phyloP scores from a whole-genome alignment of 2,888 invertebrate genomes.

The Cremastinae sp. region DNA sequence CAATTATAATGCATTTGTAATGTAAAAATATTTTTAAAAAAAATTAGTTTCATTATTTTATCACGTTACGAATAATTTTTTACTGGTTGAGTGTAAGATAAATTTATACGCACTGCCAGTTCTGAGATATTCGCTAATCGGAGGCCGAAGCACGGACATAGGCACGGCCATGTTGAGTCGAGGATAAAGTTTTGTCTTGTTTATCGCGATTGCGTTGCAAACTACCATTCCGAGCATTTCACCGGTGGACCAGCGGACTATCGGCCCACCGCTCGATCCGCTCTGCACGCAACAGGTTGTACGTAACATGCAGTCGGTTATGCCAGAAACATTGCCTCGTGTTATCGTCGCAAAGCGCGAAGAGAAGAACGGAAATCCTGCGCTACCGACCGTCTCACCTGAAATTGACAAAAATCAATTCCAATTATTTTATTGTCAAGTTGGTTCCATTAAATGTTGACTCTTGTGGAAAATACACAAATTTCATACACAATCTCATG shows the following conservation, averaged over 20 bases:
- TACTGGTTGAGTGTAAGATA: too few species aligned
- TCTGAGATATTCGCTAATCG: slow-evolving; percentile 79
- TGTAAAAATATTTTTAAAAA: too few species aligned
- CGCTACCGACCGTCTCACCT: slow-evolving; percentile 83
- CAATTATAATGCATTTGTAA: not conserved
- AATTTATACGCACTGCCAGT: slow-evolving; percentile 79
- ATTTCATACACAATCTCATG: too few species aligned
- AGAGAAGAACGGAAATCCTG: slow-evolving; percentile 84
- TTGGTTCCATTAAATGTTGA: not conserved
- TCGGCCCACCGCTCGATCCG: slow-evolving; percentile 85
- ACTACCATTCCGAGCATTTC: slow-evolving; percentile 83
- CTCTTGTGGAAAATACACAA: not conserved
- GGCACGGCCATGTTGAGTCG: slow-evolving; percentile 85
- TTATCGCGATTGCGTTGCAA: slow-evolving; percentile 82
- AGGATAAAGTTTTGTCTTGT: slow-evolving; percentile 82
- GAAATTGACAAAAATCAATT: slow-evolving; percentile 57
- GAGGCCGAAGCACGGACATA: slow-evolving; percentile 78
- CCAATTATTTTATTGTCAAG: not conserved
- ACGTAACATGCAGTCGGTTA: slow-evolving; percentile 82
- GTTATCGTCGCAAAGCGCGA: slow-evolving; percentile 81
- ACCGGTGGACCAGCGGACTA: slow-evolving; percentile 80
- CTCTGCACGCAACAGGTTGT: slow-evolving; percentile 85
- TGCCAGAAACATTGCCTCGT: slow-evolving; percentile 82
- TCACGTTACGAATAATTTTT: too few species aligned
- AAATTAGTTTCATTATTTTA: too few species aligned